Conservation (phyloP, 1,140 invertebrate species). For the Aphaenogaster rudis region DNA sequence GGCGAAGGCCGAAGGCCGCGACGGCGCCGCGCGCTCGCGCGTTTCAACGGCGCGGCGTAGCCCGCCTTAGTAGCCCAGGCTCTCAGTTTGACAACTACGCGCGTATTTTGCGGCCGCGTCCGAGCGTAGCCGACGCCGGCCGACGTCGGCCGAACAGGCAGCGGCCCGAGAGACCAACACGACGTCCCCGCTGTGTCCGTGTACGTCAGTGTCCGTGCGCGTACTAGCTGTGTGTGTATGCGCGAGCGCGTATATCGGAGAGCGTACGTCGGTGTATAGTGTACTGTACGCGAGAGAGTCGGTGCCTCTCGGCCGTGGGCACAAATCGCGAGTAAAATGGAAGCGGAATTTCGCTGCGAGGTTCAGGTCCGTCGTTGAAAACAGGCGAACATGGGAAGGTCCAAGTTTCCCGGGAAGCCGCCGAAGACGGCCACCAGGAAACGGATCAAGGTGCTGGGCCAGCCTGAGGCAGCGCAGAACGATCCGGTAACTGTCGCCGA, state of each 20-base stretch:
- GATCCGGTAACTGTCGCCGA: slow-evolving; percentile 87
- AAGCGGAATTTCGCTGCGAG: slow-evolving; percentile 81
- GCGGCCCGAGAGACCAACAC: slow-evolving; percentile 25
- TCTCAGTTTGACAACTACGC: slow-evolving; percentile 75
- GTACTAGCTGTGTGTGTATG: slow-evolving; percentile 60
- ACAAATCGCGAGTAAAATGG: slow-evolving; percentile 81
- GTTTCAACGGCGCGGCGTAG: slow-evolving; percentile 10
- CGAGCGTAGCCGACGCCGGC: slow-evolving; percentile 67
- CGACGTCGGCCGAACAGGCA: slow-evolving; percentile 66
- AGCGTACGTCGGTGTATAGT: slow-evolving; percentile 75
- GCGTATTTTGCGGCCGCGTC: slow-evolving; percentile 76
- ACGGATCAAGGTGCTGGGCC: slow-evolving; percentile 91
- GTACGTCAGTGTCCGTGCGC: slow-evolving; percentile 21
- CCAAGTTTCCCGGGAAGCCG: slow-evolving; percentile 94
- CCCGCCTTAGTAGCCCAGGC: slow-evolving; percentile 66
- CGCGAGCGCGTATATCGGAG: slow-evolving; percentile 66
- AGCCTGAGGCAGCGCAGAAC: slow-evolving; percentile 86
- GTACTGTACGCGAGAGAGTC: slow-evolving; percentile 66
- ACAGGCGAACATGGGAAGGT: slow-evolving; percentile 88
- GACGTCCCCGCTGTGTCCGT: slow-evolving; percentile 61
- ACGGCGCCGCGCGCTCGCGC: slow-evolving; percentile 18
- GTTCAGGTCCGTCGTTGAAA: slow-evolving; percentile 81
- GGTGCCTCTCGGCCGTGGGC: slow-evolving; percentile 80
- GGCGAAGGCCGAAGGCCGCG: not conserved
- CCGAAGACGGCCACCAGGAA: slow-evolving; percentile 94